Percentiles rank a stretch among this genome's conserved stretches.
phyloP scores from a whole-genome alignment of 2,888 invertebrate genomes.

The Cybosia mesomella region DNA sequence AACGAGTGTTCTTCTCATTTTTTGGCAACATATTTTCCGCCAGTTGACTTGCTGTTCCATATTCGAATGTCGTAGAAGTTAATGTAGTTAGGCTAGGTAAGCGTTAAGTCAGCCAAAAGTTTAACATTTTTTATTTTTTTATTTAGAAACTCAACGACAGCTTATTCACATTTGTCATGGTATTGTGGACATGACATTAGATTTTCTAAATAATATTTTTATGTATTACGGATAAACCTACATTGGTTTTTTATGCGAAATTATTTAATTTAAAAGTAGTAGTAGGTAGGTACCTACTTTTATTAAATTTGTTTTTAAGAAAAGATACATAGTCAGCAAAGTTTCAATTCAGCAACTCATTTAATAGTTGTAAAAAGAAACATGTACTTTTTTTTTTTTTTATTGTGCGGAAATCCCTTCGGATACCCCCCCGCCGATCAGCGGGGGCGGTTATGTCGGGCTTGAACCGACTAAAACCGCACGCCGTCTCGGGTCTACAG shows the following conservation, averaged over 20 bases:
- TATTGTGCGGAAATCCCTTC: too few relatives aligned
- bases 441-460: too few relatives aligned
- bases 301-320: neutral
- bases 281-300: neutral
- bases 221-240: neutral
- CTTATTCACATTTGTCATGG: too few relatives aligned
- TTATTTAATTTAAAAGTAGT: neutral
- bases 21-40: conserved; percentile 45
- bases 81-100: conserved; percentile 5
- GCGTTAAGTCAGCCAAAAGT: neutral
- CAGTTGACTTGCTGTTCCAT: conserved; percentile 30
- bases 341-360: conserved; percentile 1
- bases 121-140: too few relatives aligned
- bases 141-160: too few relatives aligned
- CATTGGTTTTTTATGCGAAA: neutral
- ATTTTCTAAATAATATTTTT: neutral
- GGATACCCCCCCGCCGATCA: too few relatives aligned
- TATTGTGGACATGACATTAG: too few relatives aligned
- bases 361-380: conserved; percentile 3
- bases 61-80: conserved; percentile 21
- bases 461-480: too few relatives aligned
- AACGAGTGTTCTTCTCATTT: conserved; percentile 50
- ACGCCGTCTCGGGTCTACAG: too few relatives aligned
- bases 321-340: neutral
- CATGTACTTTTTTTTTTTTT: too few relatives aligned